These are phyloP conservation scores for Lordiphosa stackelbergi DNA, from an alignment of 1,140 invertebrate genomes.

Conservation along the genomic window DNA sequence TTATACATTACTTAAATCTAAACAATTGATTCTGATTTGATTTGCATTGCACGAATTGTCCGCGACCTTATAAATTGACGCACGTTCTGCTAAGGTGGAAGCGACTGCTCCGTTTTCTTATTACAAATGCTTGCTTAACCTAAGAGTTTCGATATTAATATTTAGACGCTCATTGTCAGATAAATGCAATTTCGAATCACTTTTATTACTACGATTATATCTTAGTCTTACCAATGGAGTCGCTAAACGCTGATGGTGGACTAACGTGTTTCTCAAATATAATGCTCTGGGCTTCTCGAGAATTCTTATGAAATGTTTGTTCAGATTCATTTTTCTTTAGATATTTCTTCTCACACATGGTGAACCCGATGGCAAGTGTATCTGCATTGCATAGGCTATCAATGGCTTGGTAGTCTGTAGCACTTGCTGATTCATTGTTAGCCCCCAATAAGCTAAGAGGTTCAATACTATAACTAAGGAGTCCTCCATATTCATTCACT, in stretches of 20 bases:
- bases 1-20: no score
- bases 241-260: constrained; percentile 59
- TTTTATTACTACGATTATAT: no score
- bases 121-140: no score
- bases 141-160: no score
- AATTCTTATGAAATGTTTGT: constrained; percentile 6
- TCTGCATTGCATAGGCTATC: constrained; percentile 55
- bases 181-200: no score
- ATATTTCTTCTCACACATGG: constrained; percentile 38
- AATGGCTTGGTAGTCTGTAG: constrained; percentile 49
- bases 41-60: no score
- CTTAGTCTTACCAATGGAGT: constrained; percentile 28
- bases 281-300: constrained; percentile 44
- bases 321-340: constrained; percentile 26
- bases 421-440: constrained; percentile 30
- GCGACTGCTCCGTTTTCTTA: no score
- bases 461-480: constrained; percentile 50
- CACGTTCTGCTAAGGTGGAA: no score
- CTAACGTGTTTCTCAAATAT: constrained; percentile 53
- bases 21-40: no score
- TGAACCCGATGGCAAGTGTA: constrained; percentile 50
- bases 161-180: no score
- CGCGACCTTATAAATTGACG: no score
- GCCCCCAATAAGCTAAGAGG: constrained; percentile 40
- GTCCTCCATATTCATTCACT: constrained; percentile 22